Base-by-base conservation (phyloP, 1,140 invertebrate species). In the Diploscapter pachys region DNA sequence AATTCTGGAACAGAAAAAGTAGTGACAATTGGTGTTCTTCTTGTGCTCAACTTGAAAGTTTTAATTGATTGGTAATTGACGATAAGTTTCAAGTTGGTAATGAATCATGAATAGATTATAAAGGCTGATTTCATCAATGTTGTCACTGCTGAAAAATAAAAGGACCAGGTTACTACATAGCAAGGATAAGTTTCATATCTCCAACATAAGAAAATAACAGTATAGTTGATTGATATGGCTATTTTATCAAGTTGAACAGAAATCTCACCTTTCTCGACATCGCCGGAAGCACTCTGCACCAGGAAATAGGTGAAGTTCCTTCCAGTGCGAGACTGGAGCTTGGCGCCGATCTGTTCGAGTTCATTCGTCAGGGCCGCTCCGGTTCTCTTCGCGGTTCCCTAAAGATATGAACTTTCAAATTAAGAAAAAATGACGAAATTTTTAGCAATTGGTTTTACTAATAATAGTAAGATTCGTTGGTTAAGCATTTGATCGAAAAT, bases 261-360 rank as follows among this genome's bases (percentile, higher is more conserved):
- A 13, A 3, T 53, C 31, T 31, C 63, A 88, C 87, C 86, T 81
- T 87, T 92, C 6, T 91, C 91, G 6, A 98, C 90, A 89, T 99
- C 96, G 85, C 93, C 92, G 3, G 92, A 90, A 65, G 98, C 89
- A 86, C 94, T 96, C 88, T 99, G 98, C 11, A 96, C 96, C 87
- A 98, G 99, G 87, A 97, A 99, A 1, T 98, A 96, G 66, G 97
- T 99, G 86, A 99, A 96, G 87, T 99, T 97, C 74, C 97, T 89
- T 55, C 95, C 96, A 8, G 97, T 99, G 86, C 98, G 99, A 0
- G 97, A 97, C 88, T 99, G 98, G 72, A 99, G 88, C 86, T 99
- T 96, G 31, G 96, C 96, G 53, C 97, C 97, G 90, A 98, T 93
- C 84, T 99, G 98, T 87, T 98, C 96, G 72, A 99, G 93, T 88